Evolutionary conservation across 2,888 invertebrate species (phyloP), one percentile per base, ranked within the genome.

Genomic region (Seira sanloemensis): DNA sequence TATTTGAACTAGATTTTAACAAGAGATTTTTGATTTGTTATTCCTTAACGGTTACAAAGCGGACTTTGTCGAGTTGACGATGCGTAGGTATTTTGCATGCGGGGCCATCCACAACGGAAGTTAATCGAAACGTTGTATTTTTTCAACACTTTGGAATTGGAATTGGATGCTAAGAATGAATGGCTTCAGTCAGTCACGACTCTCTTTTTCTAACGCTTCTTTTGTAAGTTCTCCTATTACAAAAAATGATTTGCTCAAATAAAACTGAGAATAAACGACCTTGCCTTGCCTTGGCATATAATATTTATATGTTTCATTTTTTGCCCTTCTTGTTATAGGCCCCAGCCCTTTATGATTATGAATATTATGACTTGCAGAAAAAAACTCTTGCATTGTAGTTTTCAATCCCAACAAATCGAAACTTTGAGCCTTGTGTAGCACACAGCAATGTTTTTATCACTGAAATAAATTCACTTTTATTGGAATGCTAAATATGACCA

Each of bases 1-100:
- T 54, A 25, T 58, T 77, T 77, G 77, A 77, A 77, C 77, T 77
- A 77, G 67, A 77, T 77, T 50, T 54, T 24, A 68, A 74, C 25
- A 25, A 67, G 25, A 67, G 23, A 23, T 67, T 12, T 67, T 24
- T 23, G 16, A 1, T 19, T 26, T 23, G n/a, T 37, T 75, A 27
- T 2, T 9, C 26, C 12, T n/a, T 66, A 9, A 19, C 16, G 21
- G 25, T 27, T n/a, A 50, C 24, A 73, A 73, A 24, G 54, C 24
- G 26, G 9, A 69, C 18, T 24, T 25, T 24, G 25, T 67, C 18
- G 37, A 12, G 37, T 7, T 37, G 50, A 67, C 27, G n/a, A n/a
- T 76, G 27, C 46, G 19, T 21, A n/a, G 23, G 19, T 1, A 54
- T 50, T 69, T 68, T 25, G 46, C 5, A 50, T 25, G 54, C 26